Base-by-base conservation (phyloP, 2,113 vertebrate genomes). In the Eurypyga helias region DNA sequence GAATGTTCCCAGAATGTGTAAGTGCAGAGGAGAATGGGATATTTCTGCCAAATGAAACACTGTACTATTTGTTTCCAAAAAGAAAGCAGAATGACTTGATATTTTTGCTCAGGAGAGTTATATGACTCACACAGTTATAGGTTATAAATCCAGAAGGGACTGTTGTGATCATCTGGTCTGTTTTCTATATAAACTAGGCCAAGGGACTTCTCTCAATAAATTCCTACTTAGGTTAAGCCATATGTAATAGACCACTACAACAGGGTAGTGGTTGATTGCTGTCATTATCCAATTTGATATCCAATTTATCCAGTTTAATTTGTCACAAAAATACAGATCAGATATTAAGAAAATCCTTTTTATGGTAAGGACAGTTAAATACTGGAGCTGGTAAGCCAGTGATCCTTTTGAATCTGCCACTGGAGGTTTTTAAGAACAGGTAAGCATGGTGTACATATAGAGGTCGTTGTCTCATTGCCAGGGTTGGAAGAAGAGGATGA, bases 1-100 rank as follows among this genome's bases (percentile, higher is more conserved):
- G 75, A 95, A 96, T 71, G 82, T 96, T 96, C 82, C 82, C 83
- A 79, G 94, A 95, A 96, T 84, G 57, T 15, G 4, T 91, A 91
- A 97, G 65, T 54, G 76, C 48, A 72, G 65, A 82, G 48, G 72
- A 95, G 36, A 91, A 90, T 65, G 52, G 92, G 49, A 89, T 95
- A 91, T 90, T 97, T 90, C 73, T 94, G 91, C 96, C 90, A 95
- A 75, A 94, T 48, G 55, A 92, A 91, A 84, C 31, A 31, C 62
- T 81, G 62, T 46, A 36, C 24, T 62, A 34, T 93, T 87, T 14
- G 1, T 95, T 86, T 87, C 73, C 49, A 82, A 86, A 76, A 48
- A 64, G n/a, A 88, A 90, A 93, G 65, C 14, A 81, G 45, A 90
- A 77, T 61, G 20, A 75, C 79, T 76, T 58, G 72, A 57, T 84